Conservation (phyloP, 2,888 invertebrate genomes). For the Cyaniris semiargus region DNA sequence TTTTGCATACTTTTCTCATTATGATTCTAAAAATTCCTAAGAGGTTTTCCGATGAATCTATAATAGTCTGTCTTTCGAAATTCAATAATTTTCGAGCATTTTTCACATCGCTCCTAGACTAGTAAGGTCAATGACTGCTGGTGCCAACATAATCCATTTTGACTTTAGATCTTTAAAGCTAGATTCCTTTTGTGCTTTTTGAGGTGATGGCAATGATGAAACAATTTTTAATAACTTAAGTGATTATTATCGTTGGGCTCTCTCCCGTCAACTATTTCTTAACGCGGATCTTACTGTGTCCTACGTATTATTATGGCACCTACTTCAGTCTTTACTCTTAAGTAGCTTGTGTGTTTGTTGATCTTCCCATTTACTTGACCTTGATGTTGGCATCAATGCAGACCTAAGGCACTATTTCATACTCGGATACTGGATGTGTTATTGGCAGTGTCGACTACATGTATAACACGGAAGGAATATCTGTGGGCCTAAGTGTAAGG, state of each 20-base stretch:
- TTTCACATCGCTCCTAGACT: too few species aligned
- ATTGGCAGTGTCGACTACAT: background rate
- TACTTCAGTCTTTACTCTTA: conserved; percentile 13
- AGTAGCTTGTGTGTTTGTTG: background rate
- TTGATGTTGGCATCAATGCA: background rate
- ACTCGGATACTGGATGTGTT: background rate
- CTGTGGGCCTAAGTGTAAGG: background rate
- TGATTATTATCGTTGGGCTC: background rate
- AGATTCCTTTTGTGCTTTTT: background rate
- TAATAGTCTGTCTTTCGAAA: too few species aligned
- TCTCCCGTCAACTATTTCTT: background rate
- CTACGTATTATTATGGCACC: background rate
- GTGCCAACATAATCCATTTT: too few species aligned
- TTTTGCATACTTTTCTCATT: too few species aligned
- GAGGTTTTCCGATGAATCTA: too few species aligned
- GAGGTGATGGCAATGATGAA: background rate
- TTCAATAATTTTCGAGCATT: too few species aligned
- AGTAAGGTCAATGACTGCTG: too few species aligned
- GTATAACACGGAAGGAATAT: background rate
- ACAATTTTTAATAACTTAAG: background rate
- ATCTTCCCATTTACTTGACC: background rate
- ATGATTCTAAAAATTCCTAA: too few species aligned
- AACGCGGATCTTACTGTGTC: background rate
- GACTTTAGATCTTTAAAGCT: background rate
- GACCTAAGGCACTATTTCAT: background rate